A percentile compares a stretch with the other conserved stretches of the same genome.
Conservation (phyloP, 1,140 invertebrate genomes). For the Diorhabda carinulata region DNA sequence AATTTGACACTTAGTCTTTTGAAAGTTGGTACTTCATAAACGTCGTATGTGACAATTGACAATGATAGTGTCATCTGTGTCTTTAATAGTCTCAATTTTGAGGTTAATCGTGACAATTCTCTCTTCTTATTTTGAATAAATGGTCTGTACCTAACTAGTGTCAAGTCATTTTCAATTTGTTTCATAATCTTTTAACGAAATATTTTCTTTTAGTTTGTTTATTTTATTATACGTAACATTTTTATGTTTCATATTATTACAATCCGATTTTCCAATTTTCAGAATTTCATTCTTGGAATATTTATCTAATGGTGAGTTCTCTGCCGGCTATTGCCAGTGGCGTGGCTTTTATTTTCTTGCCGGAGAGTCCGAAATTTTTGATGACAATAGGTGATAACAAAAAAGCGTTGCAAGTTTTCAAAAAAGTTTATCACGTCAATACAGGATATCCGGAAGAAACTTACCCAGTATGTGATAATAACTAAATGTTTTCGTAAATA, state of each 20-base stretch:
- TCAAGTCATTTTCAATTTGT: too few relatives aligned
- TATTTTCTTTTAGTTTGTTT: conserved; percentile 24
- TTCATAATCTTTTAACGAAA: too few relatives aligned
- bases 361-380: conserved; percentile 79
- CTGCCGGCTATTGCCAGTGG: conserved; percentile 65
- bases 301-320: conserved; percentile 65
- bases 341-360: conserved; percentile 54
- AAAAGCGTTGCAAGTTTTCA: conserved; percentile 61
- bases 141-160: too few relatives aligned
- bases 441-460: conserved; percentile 55
- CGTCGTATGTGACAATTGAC: too few relatives aligned
- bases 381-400: conserved; percentile 67
- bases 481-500: not conserved
- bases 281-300: conserved; percentile 65
- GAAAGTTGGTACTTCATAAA: too few relatives aligned
- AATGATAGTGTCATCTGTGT: too few relatives aligned
- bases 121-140: too few relatives aligned
- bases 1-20: too few relatives aligned
- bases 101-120: too few relatives aligned
- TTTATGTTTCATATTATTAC: too few relatives aligned
- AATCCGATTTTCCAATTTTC: not conserved
- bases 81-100: too few relatives aligned
- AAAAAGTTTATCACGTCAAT: conserved; percentile 58
- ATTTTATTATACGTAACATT: not conserved
- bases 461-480: conserved; percentile 51